Base-by-base conservation (phyloP, 2,888 invertebrate genomes). In the Hydraecia micacea region DNA sequence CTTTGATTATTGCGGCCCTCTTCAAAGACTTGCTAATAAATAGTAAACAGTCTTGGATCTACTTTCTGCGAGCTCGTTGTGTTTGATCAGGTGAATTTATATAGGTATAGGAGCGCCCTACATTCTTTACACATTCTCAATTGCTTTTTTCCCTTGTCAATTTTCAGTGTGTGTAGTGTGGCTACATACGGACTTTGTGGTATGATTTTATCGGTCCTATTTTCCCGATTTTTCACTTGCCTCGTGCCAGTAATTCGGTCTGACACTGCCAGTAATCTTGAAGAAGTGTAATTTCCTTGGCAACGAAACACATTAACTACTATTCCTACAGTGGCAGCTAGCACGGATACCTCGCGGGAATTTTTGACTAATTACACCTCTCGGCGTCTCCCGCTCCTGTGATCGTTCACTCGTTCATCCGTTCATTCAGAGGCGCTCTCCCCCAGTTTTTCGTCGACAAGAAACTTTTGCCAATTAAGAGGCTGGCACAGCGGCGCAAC, bases 331-430 rank as follows among this genome's bases (percentile, higher is more conserved):
- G 63, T 63, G 83, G 84, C 78, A 79, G 85, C 85, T 46, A 86
- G 81, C 85, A 83, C 63, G 77, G 88, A 89, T 89, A 91, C 89
- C 91, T 91, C 90, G 81, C 88, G 90, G 91, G 92, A 91, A 91
- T 92, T 92, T 93, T 93, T 92, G 91, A 93, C 92, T 93, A 94
- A 94, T 93, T 93, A 94, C 92, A 91, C 91, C 90, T 91, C 90
- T 87, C 90, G 87, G 86, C 84, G 86, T 82, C 87, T 85, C 83
- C 84, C 88, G 86, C 88, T 89, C 84, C 91, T 93, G 91, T 93
- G 93, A 93, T 93, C 93, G 89, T 90, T 94, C 92, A 93, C 88
- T 92, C 93, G 91, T 91, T 92, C 92, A 92, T 88, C 89, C 94
- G 91, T 92, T 93, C 93, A 91, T 88, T 89, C 91, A 89, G 90